Evolutionary conservation across 2,113 vertebrate genomes (phyloP), one percentile per base, ranked within the genome.

Genomic region (Gulo gulo): DNA sequence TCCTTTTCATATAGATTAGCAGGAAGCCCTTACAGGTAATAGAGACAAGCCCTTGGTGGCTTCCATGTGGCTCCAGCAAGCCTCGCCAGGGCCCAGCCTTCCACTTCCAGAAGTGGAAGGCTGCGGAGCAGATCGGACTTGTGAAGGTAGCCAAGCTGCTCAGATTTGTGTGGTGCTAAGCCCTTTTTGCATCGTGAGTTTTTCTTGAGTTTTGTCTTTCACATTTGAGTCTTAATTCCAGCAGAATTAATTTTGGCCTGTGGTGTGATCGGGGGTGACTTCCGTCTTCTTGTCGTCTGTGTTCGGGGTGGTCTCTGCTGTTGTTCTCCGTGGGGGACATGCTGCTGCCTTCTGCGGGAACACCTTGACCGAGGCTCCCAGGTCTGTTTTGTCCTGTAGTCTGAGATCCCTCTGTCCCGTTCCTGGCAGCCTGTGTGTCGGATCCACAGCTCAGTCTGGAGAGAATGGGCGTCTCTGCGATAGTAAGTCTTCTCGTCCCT

Each of bases 231-330:
- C n/a, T 67, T 79, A 34, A 29, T 57, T 61, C 14, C 0, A 1
- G 9, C n/a, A 61, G n/a, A 55, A 42, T 57, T 34, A 4, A 6
- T 4, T 34, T 55, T n/a, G 59, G 59, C 15, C 21, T 52, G 12
- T 23, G 36, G 12, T 5, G 34, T 42, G 59, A 20, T 14, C 1
- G 39, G 36, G 55, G 47, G 3, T 7, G 34, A 42, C 39, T 34
- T 52, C 16, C 2, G 1, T 34, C 39, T 23, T 3, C 15, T 7
- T 39, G 50, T 13, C 3, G 6, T 16, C 14, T 16, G 4, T 11
- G 3, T 23, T 1, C 1, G 4, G 1, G 6, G 34, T 16, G 21
- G 7, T 9, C 42, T 18, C 7, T 34, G 34, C 29, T 7, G 1
- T n/a, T 16, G 7, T 34, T n/a, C 4, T 9, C 7, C 7, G 3